A percentile compares a stretch with the other conserved stretches of the same genome.
These are phyloP conservation scores for Encarsia formosa DNA, from an alignment of 2,888 invertebrate species.

Conservation along the genomic window DNA sequence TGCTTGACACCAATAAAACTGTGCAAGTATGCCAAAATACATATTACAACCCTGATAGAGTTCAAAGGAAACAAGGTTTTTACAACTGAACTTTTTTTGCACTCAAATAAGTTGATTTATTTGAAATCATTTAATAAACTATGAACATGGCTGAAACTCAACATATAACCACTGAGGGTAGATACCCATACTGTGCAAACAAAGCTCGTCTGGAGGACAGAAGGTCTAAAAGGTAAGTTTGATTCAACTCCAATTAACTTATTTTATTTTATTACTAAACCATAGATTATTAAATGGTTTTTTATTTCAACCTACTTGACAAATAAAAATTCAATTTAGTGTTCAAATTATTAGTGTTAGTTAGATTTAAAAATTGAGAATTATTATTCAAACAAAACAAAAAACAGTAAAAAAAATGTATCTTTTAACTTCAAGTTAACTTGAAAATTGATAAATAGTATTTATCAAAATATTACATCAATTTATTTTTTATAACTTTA, in stretches of 20 bases:
- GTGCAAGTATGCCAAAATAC: conserved; percentile 3
- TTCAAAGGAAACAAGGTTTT: not conserved
- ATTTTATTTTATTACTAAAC: not conserved
- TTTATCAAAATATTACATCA: not conserved
- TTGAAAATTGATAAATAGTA: too few relatives aligned
- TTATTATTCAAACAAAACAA: too few relatives aligned
- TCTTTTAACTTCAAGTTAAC: too few relatives aligned
- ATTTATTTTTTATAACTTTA: conserved; percentile 4
- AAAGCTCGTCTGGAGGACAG: conserved; percentile 71
- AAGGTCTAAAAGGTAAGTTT: conserved; percentile 59
- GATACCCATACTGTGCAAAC: conserved; percentile 74
- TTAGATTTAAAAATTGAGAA: too few relatives aligned
- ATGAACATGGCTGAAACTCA: conserved; percentile 67
- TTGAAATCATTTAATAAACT: not conserved
- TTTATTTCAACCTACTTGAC: conserved; percentile 34
- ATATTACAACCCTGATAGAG: conserved; percentile 13
- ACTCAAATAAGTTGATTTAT: not conserved
- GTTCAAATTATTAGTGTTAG: too few relatives aligned
- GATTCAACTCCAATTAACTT: conserved; percentile 3
- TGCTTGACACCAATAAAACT: conserved; percentile 2
- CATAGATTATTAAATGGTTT: not conserved
- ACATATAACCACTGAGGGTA: conserved; percentile 68
- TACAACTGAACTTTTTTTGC: not conserved
- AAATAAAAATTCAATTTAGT: too few relatives aligned
- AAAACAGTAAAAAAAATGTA: too few relatives aligned